Base-by-base conservation (phyloP, 1,140 invertebrate genomes). In the Manduca sexta region DNA sequence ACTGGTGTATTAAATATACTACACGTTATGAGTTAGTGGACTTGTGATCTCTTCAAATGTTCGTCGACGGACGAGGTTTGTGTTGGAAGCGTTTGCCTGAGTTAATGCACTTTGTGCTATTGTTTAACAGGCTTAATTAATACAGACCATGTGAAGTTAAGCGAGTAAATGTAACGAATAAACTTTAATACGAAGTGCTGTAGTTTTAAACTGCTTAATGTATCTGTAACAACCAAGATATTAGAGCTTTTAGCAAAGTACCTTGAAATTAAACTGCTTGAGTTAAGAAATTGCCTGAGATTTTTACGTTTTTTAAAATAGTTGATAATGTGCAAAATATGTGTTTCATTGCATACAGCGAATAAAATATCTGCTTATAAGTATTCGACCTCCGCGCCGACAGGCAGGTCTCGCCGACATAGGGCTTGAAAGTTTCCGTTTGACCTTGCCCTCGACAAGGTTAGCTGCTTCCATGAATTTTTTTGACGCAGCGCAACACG, bases 51-150 rank as follows among this genome's bases (percentile, higher is more conserved):
- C 54, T 55, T 42, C 58, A 70, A 72, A 83, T 83, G 79, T 83
- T 80, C 69, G 63, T 83, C 60, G 79, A 83, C 76, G 79, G 79
- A 49, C 60, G 71, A 72, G 79, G 79, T 83, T 68, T 58, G 46
- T 56, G 43, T 16, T 39, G 3, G 42, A 6, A 18, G 17, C 17
- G 7, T 10, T 17, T 17, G 38, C 15, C 13, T 15, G 31, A 44
- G 31, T 44, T 33, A 35, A 35, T n/a, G 13, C 14, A 18, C 29
- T 34, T 45, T 34, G 31, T 45, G 16, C 7, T 12, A 43, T 21
- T 14, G 26, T 43, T 30, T 43, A 43, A 43, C 26, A 14, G 12
- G 41, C 26, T 43, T 43, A 43, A 43, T 43, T 43, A 43, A 8
- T 43, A 30, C 13, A 31, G 26, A 31, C 41, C 14, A 30, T 43